A percentile compares a stretch with the other conserved stretches of the same genome.
Conservation (phyloP, 2,113 vertebrate genomes). For the Thamnaconus septentrionalis region DNA sequence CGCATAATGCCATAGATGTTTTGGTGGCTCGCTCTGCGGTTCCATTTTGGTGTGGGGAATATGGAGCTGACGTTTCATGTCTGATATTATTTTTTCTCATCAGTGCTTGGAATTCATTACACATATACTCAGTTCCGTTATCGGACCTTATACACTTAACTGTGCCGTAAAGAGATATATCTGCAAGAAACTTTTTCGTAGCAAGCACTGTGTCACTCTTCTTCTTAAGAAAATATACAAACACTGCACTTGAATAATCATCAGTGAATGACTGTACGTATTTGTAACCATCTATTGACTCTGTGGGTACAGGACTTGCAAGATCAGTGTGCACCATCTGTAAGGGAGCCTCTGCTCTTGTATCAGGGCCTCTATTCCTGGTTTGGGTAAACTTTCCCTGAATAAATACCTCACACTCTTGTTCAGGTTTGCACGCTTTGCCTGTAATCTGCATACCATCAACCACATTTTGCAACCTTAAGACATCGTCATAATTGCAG, state of each 20-base stretch:
- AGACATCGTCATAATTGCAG: background rate
- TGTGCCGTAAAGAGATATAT: background rate
- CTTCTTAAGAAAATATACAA: no score
- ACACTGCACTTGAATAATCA: no score
- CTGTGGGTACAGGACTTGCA: slow-evolving; percentile 5
- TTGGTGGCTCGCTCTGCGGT: background rate
- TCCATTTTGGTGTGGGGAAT: background rate
- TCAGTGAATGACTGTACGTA: slow-evolving; percentile 19
- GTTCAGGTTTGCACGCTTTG: background rate
- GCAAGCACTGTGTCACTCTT: no score
- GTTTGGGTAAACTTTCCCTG: background rate
- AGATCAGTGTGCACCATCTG: slow-evolving; percentile 19
- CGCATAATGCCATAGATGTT: background rate
- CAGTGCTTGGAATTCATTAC: background rate
- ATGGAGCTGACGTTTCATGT: background rate
- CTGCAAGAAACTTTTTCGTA: no score
- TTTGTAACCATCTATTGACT: slow-evolving; percentile 15
- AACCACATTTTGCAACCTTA: background rate
- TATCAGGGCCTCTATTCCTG: slow-evolving; percentile 6
- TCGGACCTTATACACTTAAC: slow-evolving; percentile 8
- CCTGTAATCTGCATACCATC: background rate
- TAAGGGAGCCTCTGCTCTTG: slow-evolving; percentile 14
- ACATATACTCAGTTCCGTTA: background rate
- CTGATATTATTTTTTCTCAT: background rate
- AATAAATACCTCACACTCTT: background rate